Evolutionary conservation across 2,113 vertebrate species (phyloP), one percentile per base, ranked within the genome.

Genomic region (Mormoops blainvillei): DNA sequence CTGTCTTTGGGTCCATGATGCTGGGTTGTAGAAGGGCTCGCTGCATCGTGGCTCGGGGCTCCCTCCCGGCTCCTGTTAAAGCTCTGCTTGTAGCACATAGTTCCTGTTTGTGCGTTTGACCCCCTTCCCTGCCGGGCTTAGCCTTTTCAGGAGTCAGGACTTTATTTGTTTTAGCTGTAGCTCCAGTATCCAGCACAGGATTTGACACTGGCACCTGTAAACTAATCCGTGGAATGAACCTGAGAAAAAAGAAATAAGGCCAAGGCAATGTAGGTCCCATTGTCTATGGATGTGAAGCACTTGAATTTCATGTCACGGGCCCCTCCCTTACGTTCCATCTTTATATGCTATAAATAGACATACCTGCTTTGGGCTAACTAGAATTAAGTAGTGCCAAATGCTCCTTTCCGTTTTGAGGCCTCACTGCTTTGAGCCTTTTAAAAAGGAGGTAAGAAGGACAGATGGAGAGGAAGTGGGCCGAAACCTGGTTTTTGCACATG

Each of bases 51-150:
- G 38, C 58, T 24, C 43, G 18, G 33, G 6, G 36, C 5, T 26
- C 14, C 48, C 63, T 5, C 0, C 48, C 11, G 5, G 41, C 20
- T 24, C 4, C 38, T 3, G 4, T 14, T 3, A 2, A 15, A 28
- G 52, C 41, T 1, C 14, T 48, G 0, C 48, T n/a, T 0, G 1
- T 10, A 28, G 36, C 3, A 4, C 5, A 0, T 28, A 14, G 1
- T 28, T 0, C 15, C 9, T 31, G 3, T 61, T 58, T n/a, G 28
- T 19, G 50, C 13, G 0, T 26, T 31, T 61, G 50, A 36, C 71
- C 22, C 1, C 50, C n/a, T 28, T 19, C 10, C 67, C 50, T 16
- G 0, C 36, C 38, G 24, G 58, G 31, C 41, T 77, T 36, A 5
- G 19, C 26, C 65, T 73, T 7, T 38, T 52, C 12, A 3, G 15